These are phyloP conservation scores for Hyposoter didymator DNA, from an alignment of 2,888 invertebrate species.

Conservation along the genomic window DNA sequence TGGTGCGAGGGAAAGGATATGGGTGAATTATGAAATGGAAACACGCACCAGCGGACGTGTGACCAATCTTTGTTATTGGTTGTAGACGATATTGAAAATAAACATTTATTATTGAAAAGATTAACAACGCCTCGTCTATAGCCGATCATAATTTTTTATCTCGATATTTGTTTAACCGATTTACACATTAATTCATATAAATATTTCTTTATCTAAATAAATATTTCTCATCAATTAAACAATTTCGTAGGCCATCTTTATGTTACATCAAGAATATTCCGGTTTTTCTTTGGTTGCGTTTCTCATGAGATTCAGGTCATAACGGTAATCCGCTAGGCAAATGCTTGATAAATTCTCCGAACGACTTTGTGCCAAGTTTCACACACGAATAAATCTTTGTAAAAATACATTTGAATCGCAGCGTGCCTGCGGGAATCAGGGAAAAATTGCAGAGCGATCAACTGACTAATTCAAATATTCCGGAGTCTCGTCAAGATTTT, in stretches of 20 bases:
- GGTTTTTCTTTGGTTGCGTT: conserved; percentile 24
- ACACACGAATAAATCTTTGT: too few species aligned
- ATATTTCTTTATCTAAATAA: not conserved
- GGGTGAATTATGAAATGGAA: conserved; percentile 49
- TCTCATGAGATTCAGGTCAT: conserved; percentile 41
- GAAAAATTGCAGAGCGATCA: too few species aligned
- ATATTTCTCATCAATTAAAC: not conserved
- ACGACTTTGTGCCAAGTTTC: too few species aligned
- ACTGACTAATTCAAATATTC: too few species aligned
- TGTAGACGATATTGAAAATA: conserved; percentile 73
- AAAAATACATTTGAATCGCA: too few species aligned
- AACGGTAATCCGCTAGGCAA: too few species aligned
- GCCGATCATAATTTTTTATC: conserved; percentile 2
- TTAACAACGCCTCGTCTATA: conserved; percentile 46
- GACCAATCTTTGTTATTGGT: conserved; percentile 72
- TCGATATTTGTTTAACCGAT: not conserved
- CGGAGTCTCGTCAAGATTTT: too few species aligned
- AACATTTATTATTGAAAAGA: conserved; percentile 76
- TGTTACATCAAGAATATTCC: conserved; percentile 22
- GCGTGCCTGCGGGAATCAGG: too few species aligned
- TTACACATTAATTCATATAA: not conserved
- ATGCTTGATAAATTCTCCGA: too few species aligned
- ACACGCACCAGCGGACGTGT: conserved; percentile 35
- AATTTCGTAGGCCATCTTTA: not conserved
- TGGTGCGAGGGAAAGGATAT: not conserved